Evolutionary conservation across 2,888 invertebrate species (phyloP).

Genomic region (Spisula solida): DNA sequence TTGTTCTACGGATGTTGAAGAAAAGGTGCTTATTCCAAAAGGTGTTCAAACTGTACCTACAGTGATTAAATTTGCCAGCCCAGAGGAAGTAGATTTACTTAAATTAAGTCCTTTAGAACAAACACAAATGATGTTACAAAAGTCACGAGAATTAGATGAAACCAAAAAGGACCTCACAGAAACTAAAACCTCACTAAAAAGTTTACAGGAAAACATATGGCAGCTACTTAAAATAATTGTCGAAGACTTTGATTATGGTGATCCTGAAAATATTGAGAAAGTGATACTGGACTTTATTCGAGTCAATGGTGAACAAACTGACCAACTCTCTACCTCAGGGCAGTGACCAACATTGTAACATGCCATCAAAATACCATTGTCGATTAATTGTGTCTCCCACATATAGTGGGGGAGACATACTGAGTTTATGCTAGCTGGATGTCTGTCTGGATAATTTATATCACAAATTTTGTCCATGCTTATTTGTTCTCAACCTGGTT

Average conservation of each 20-base stretch:
- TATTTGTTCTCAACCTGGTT: too few species aligned
- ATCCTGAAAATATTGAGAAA: constrained; percentile 78
- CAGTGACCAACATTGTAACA: neutral
- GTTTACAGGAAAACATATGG: constrained; percentile 76
- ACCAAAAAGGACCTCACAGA: constrained; percentile 47
- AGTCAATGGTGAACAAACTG: constrained; percentile 69
- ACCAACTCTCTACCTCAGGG: constrained; percentile 25
- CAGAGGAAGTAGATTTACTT: constrained; percentile 54
- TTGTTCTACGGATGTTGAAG: constrained; percentile 4
- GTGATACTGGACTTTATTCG: constrained; percentile 79
- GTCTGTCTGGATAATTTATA: too few species aligned
- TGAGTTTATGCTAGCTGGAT: too few species aligned
- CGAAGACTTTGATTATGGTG: constrained; percentile 79
- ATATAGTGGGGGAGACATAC: too few species aligned
- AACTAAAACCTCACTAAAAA: constrained; percentile 56
- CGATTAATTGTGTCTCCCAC: too few species aligned
- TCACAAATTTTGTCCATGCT: too few species aligned
- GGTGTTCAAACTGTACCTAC: constrained; percentile 62
- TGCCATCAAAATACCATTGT: too few species aligned
- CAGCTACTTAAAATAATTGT: constrained; percentile 78
- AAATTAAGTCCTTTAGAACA: constrained; percentile 64
- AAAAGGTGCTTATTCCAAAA: constrained; percentile 44
- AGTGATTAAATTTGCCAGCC: constrained; percentile 61
- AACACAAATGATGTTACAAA: constrained; percentile 51
- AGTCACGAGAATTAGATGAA: constrained; percentile 59